Evolutionary conservation across 1,140 invertebrate genomes (phyloP).

Genomic region (Acyrthosiphon pisum): DNA sequence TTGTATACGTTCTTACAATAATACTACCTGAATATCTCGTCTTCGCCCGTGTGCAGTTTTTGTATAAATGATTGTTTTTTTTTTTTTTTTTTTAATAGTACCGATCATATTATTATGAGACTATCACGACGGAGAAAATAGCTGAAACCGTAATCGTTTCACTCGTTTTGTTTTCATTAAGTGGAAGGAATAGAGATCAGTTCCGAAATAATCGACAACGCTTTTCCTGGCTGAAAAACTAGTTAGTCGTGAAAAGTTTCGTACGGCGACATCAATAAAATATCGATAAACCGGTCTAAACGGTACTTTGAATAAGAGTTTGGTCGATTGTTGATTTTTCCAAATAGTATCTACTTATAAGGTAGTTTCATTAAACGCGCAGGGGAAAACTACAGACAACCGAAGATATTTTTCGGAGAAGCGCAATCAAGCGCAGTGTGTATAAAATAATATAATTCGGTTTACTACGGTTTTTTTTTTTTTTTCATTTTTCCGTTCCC

Average conservation of each 20-base stretch:
- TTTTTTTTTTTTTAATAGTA: too few species aligned
- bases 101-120: too few species aligned
- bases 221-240: not conserved
- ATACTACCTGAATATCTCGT: too few species aligned
- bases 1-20: not conserved
- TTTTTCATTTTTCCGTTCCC: not conserved
- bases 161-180: not conserved
- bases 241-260: not conserved
- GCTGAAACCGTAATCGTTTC: not conserved
- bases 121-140: not conserved
- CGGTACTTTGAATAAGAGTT: not conserved
- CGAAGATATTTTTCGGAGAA: not conserved
- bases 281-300: not conserved
- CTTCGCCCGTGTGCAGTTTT: too few species aligned
- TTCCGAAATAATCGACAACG: not conserved
- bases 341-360: not conserved
- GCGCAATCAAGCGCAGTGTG: not conserved
- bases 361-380: not conserved
- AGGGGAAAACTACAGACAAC: not conserved
- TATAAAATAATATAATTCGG: conserved; percentile 3
- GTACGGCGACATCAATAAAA: not conserved
- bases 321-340: not conserved
- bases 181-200: not conserved
- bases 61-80: too few species aligned
- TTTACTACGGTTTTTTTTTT: not conserved